phyloP scores from a whole-genome alignment of 2,113 vertebrate genomes.

The Lophura nycthemera region DNA sequence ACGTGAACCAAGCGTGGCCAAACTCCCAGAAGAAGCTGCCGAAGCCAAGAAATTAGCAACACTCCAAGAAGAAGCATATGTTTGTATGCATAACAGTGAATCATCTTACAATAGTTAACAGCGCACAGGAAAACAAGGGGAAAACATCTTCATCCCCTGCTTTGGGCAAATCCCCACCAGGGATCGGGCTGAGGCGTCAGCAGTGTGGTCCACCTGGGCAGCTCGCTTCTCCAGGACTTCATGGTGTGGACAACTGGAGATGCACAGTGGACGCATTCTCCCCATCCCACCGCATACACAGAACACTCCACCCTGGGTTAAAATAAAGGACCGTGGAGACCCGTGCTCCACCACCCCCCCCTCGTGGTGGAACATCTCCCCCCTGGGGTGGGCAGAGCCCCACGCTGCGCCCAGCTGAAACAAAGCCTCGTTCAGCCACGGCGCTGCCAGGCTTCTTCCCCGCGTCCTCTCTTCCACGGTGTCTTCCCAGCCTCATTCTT shows the following conservation, averaged over 20 bases:
- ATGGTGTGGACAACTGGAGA: accelerated
- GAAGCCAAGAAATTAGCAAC: conserved; percentile 41
- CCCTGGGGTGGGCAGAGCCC: background rate
- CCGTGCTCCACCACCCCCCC: background rate
- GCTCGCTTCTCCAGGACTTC: background rate
- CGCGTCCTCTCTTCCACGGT: background rate
- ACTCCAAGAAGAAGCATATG: conserved; percentile 6
- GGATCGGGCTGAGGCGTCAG: background rate
- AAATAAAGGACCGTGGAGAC: accelerated
- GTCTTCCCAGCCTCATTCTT: background rate
- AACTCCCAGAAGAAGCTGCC: background rate
- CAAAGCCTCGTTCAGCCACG: background rate
- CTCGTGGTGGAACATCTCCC: background rate
- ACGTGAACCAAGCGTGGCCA: background rate
- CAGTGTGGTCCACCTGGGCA: accelerated
- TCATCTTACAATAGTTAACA: background rate
- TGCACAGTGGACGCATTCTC: accelerated
- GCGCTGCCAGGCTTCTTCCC: background rate
- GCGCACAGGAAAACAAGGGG: background rate
- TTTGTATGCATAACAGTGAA: background rate
- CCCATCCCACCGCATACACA: background rate
- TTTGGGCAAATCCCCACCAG: accelerated
- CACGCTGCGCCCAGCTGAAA: background rate
- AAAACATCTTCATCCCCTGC: background rate
- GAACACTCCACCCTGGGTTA: accelerated